Evolutionary conservation across 92 coral and sea anemone genomes (phyloP).

Genomic region (Epizoanthus scotinus): DNA sequence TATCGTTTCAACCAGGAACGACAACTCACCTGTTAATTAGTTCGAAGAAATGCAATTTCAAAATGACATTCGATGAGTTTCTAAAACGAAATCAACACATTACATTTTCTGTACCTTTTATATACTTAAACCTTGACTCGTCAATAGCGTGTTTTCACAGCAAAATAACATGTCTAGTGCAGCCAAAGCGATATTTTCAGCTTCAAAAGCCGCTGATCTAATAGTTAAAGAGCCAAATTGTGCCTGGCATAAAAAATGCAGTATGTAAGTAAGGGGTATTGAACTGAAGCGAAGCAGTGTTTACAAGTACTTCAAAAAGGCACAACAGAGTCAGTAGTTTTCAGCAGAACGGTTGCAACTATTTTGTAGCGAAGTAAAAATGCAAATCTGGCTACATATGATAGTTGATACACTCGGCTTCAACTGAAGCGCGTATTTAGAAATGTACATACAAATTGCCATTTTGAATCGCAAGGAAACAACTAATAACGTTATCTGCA

Average conservation of each 20-base stretch:
- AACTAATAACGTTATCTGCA: not conserved
- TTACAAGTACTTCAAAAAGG: no score
- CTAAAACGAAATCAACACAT: conserved; percentile 1
- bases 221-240: no score
- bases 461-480: not conserved
- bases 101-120: not conserved
- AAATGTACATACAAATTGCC: not conserved
- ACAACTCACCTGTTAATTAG: conserved; percentile 10
- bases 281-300: no score
- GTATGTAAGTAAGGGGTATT: no score
- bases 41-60: not conserved
- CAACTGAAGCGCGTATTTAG: not conserved
- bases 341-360: not conserved
- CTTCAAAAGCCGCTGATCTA: no score
- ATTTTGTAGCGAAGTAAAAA: not conserved
- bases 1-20: conserved; percentile 2
- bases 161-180: no score
- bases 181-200: no score
- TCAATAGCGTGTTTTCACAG: no score
- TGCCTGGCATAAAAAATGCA: no score
- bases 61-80: conserved; percentile 26
- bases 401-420: not conserved
- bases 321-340: not conserved
- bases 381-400: conserved; percentile 1
- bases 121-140: not conserved